Percentiles rank a stretch among this genome's conserved stretches.
phyloP scores from a whole-genome alignment of 2,888 invertebrate genomes.

The Muschampia plurimacula region DNA sequence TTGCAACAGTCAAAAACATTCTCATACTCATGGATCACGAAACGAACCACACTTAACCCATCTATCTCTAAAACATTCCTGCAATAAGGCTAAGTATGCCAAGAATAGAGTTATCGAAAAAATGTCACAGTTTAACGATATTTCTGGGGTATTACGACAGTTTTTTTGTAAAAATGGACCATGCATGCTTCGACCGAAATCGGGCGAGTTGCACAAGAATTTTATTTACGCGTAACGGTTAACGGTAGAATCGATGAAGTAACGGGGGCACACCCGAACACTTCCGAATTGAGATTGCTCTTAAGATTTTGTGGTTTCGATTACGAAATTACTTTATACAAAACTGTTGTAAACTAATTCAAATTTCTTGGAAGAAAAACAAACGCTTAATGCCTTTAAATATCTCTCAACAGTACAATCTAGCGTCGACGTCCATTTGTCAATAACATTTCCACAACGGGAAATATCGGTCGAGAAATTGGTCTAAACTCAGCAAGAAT shows the following conservation, averaged over 20 bases:
- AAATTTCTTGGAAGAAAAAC: slow-evolving; percentile 4
- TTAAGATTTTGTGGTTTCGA: slow-evolving; percentile 49
- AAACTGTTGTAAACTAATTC: not conserved
- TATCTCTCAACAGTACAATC: not conserved
- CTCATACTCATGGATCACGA: too few relatives aligned
- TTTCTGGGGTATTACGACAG: slow-evolving; percentile 11
- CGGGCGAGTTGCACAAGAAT: slow-evolving; percentile 33
- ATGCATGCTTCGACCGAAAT: slow-evolving; percentile 8
- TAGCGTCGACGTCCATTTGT: not conserved
- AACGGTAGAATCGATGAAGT: slow-evolving; percentile 54
- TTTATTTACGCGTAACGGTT: slow-evolving; percentile 35
- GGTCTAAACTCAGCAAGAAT: not conserved
- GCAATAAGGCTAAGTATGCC: too few relatives aligned
- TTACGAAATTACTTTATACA: slow-evolving; percentile 16
- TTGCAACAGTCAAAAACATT: too few relatives aligned
- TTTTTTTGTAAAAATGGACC: slow-evolving; percentile 30
- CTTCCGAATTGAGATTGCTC: slow-evolving; percentile 48
- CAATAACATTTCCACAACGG: slow-evolving; percentile 9
- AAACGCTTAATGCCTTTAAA: not conserved
- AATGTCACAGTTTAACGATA: not conserved
- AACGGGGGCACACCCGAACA: slow-evolving; percentile 60
- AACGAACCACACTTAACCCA: not conserved
- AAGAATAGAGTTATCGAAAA: not conserved
- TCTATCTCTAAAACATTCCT: not conserved
- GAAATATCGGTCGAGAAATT: slow-evolving; percentile 1